Conservation (phyloP, 1,140 invertebrate species). For the Ditylenchus dipsaci region DNA sequence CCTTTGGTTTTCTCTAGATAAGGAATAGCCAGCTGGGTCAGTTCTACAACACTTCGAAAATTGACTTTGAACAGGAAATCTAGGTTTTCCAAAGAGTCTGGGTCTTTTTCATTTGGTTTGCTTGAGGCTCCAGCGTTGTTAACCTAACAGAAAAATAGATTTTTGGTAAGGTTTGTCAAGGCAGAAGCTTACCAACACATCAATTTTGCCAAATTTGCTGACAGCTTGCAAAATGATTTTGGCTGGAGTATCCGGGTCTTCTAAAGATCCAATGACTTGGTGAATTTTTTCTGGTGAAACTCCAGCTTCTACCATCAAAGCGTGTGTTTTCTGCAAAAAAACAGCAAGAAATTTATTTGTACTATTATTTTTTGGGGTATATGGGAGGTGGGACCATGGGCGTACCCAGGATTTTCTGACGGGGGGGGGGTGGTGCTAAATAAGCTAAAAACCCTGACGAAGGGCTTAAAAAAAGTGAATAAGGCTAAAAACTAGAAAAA, state of each 20-base stretch:
- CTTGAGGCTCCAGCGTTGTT: conserved; percentile 13
- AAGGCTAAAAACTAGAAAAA: no score
- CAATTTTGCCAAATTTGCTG: conserved; percentile 17
- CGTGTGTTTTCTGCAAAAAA: conserved; percentile 4
- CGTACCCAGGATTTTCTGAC: no score
- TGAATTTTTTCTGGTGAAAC: conserved; percentile 2
- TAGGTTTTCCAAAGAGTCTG: conserved; percentile 19
- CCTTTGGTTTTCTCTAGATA: conserved; percentile 20
- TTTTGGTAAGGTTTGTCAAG: background rate
- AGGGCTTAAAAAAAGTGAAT: no score
- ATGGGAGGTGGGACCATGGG: no score
- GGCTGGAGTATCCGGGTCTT: conserved; percentile 8
- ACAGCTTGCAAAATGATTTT: conserved; percentile 9
- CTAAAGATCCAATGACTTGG: background rate
- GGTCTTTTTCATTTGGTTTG: conserved; percentile 1
- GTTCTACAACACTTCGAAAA: conserved; percentile 11
- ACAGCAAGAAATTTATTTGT: background rate
- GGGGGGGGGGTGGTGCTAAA: no score
- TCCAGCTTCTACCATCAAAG: conserved; percentile 1
- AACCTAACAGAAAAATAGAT: background rate
- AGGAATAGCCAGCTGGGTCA: conserved; percentile 18
- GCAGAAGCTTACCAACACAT: conserved; percentile 17
- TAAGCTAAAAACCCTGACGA: no score
- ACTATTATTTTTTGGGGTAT: background rate
- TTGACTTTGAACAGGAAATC: conserved; percentile 23